Base-by-base conservation (phyloP, 2,888 invertebrate species). In the Chrysolina haemoptera region DNA sequence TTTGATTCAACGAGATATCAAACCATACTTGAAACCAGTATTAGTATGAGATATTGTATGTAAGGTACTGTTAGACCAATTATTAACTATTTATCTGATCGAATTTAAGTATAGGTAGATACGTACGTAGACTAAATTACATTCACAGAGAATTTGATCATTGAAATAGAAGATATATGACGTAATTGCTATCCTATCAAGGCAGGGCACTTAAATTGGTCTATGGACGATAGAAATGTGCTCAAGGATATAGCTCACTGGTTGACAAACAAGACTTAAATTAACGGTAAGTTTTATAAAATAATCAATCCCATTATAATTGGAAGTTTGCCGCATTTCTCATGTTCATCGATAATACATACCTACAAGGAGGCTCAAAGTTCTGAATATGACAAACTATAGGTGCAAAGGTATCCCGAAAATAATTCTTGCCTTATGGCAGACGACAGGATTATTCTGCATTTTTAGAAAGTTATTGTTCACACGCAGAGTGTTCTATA, bases 21-120 rank as follows among this genome's bases (percentile, higher is more conserved):
- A 59, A 8, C 14, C 59, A 27, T 6, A 59, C 35, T 59, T 59
- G 59, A 59, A 59, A 59, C 27, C 59, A 59, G 59, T 35, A 59
- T 59, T 27, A 59, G 59, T 27, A 22, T 59, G 59, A 59, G 59
- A 59, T 68, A 73, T 71, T 65, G 68, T 63, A 74, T 68, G 68
- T 74, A 68, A 66, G 70, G 82, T 82, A 82, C 83, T 83, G 82
- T 83, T 83, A 83, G 82, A 82, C 82, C 83, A 83, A 83, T 84
- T 83, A 83, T 83, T 82, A 81, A 81, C 81, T 75, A 69, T 77
- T 82, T 84, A 84, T 84, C 84, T 83, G 83, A 83, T 84, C 81
- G 73, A 68, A 79, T 75, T 78, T 79, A 79, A 77, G 77, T 78
- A 78, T 79, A 75, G 74, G 76, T 67, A 43, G 74, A 78, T 76